Percentiles rank a stretch among this genome's conserved stretches.
Conservation (phyloP, 2,113 vertebrate genomes). For the Uria aalge region DNA sequence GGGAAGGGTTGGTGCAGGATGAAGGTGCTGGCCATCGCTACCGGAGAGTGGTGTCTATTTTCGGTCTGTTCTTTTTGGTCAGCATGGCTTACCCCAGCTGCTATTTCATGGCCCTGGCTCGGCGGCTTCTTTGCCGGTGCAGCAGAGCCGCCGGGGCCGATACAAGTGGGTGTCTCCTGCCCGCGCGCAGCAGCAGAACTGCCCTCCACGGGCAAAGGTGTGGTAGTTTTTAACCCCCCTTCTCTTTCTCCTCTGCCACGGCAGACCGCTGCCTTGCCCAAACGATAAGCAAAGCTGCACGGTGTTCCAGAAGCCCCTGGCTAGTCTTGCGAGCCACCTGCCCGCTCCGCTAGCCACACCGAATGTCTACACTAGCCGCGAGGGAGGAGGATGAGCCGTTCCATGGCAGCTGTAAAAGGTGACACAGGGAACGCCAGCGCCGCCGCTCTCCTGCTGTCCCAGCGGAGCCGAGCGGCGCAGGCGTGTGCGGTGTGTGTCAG, state of each 20-base stretch:
- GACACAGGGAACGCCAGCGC: neutral
- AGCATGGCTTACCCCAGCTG: neutral
- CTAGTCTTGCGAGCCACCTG: neutral
- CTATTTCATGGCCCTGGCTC: neutral
- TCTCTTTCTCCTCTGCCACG: neutral
- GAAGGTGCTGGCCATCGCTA: neutral
- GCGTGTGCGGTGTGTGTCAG: neutral
- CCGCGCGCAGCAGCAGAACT: neutral
- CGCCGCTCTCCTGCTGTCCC: neutral
- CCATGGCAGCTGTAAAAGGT: slow-evolving; percentile 41
- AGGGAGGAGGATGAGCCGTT: neutral
- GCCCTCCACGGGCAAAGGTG: neutral
- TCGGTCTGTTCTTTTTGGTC: neutral
- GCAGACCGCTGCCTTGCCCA: neutral
- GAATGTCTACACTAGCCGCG: neutral
- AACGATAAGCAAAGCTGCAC: neutral
- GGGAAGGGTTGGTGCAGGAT: neutral
- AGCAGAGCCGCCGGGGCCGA: neutral
- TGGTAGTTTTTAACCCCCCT: neutral
- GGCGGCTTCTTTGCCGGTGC: neutral
- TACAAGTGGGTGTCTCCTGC: neutral
- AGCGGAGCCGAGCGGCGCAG: neutral
- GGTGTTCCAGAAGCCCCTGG: neutral
- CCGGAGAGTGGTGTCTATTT: neutral
- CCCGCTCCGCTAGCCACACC: neutral